These are phyloP conservation scores for Pyrrhura leucotis DNA, from an alignment of 2,797 vertebrate species.

Conservation along the genomic window DNA sequence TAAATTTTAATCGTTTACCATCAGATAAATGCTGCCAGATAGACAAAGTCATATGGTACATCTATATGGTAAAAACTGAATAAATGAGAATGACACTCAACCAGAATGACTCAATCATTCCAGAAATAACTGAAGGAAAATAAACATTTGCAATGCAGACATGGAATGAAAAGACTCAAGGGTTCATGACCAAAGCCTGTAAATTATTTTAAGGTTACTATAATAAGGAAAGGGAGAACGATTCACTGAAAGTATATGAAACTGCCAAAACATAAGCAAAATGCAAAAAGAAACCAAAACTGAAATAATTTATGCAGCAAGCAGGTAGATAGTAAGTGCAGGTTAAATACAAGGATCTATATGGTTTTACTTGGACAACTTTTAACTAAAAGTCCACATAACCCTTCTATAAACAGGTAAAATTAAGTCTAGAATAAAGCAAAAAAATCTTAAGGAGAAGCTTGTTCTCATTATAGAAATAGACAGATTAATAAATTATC, in stretches of 20 bases:
- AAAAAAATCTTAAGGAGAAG: background rate
- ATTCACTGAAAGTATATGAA: background rate
- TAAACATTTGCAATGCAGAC: background rate
- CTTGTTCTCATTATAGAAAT: background rate
- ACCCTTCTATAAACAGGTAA: background rate
- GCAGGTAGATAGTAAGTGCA: background rate
- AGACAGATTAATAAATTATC: background rate
- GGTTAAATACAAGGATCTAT: background rate
- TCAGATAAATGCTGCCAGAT: background rate
- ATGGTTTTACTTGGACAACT: background rate
- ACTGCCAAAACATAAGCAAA: background rate
- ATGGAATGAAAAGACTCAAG: background rate
- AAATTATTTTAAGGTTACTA: background rate
- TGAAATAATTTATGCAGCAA: background rate
- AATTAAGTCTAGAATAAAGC: background rate
- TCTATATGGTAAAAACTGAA: background rate
- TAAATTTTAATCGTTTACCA: background rate
- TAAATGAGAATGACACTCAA: background rate
- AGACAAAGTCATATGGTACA: background rate
- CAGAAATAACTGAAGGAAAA: background rate
- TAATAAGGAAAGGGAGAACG: background rate
- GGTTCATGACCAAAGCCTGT: background rate
- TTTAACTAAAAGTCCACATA: background rate
- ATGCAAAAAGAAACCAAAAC: background rate
- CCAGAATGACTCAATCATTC: background rate